phyloP scores from a whole-genome alignment of 2,113 vertebrate genomes.

The Spizaetus ornatus region DNA sequence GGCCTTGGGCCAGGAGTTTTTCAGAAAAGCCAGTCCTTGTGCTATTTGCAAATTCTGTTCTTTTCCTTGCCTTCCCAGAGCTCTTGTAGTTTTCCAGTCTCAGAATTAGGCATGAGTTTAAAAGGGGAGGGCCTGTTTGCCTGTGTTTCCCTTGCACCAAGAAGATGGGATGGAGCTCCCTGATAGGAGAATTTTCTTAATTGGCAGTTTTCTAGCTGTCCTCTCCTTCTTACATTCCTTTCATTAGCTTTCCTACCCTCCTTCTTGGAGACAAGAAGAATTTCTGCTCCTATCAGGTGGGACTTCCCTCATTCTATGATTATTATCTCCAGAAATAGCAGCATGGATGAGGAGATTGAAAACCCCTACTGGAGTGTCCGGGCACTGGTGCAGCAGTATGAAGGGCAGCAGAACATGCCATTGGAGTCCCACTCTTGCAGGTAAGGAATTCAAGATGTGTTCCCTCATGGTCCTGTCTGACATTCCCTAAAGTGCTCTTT shows the following conservation, averaged over 20 bases:
- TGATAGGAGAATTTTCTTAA: not conserved
- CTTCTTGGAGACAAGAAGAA: not conserved
- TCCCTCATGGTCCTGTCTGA: not conserved
- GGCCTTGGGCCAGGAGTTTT: not conserved
- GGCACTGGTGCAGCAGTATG: constrained; percentile 91
- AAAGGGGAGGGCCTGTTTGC: not conserved
- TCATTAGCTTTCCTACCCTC: not conserved
- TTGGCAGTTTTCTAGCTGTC: not conserved
- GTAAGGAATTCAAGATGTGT: constrained; percentile 54
- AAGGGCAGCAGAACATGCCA: constrained; percentile 75
- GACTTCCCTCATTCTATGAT: not conserved
- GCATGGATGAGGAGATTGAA: constrained; percentile 81
- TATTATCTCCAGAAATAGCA: constrained; percentile 67
- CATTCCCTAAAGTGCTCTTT: not conserved
- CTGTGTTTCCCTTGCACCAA: not conserved
- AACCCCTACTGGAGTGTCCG: constrained; percentile 87
- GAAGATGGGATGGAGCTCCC: not conserved
- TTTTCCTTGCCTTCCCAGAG: not conserved
- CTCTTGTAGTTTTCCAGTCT: not conserved
- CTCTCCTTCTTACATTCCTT: not conserved
- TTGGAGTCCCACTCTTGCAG: constrained; percentile 69
- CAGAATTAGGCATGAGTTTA: not conserved
- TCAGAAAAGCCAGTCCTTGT: not conserved
- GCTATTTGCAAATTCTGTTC: not conserved
- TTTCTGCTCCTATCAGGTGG: not conserved